Conservation (phyloP, 2,888 invertebrate genomes). For the Lycophotia porphyrea region DNA sequence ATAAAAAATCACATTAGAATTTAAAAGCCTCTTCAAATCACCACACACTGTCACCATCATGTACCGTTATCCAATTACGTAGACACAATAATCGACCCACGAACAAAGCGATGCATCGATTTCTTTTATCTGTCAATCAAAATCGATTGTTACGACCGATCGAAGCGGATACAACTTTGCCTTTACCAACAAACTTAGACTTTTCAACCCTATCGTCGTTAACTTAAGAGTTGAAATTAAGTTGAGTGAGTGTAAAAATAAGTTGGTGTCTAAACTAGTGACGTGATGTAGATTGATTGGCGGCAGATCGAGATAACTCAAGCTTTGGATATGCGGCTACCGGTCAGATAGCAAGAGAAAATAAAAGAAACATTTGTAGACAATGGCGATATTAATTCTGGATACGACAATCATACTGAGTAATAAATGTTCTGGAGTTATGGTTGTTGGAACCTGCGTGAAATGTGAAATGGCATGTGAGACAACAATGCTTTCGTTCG, state of each 20-base stretch:
- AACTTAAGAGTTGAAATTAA: constrained; percentile 25
- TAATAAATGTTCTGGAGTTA: constrained; percentile 68
- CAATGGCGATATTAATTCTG: constrained; percentile 68
- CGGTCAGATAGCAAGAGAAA: constrained; percentile 72
- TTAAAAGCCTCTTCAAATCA: constrained; percentile 53
- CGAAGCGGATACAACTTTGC: constrained; percentile 59
- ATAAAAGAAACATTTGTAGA: constrained; percentile 69
- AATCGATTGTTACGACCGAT: constrained; percentile 82
- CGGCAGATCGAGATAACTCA: constrained; percentile 81
- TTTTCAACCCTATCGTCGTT: constrained; percentile 18
- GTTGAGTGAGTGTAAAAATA: constrained; percentile 19
- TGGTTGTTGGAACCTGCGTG: constrained; percentile 61
- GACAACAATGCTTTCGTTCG: constrained; percentile 61
- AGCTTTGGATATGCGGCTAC: constrained; percentile 80
- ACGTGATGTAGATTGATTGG: constrained; percentile 80
- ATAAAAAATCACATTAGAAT: constrained; percentile 20
- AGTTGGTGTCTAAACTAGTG: constrained; percentile 64
- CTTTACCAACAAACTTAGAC: background rate
- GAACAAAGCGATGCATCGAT: constrained; percentile 81
- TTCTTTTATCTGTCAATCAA: constrained; percentile 88
- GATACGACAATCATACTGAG: constrained; percentile 67
- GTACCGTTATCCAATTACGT: constrained; percentile 80
- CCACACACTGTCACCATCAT: constrained; percentile 60
- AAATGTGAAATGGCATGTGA: constrained; percentile 62
- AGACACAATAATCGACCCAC: constrained; percentile 81